Percentiles rank a stretch among this genome's conserved stretches.
phyloP scores from a whole-genome alignment of 2,797 vertebrate genomes.

The Bradypodion pumilum region DNA sequence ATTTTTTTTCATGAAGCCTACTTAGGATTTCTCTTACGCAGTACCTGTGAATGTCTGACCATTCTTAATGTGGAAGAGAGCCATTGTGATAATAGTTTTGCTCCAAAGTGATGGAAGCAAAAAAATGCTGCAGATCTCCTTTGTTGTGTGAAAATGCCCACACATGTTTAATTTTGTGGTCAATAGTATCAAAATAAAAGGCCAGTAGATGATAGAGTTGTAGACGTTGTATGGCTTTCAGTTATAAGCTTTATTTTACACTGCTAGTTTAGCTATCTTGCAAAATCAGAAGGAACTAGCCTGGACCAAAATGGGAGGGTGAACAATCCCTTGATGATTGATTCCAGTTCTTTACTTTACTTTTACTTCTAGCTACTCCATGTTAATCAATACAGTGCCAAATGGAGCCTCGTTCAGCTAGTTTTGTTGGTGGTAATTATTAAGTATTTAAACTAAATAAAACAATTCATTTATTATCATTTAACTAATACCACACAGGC shows the following conservation, averaged over 20 bases:
- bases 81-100: background rate
- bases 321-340: too few relatives aligned
- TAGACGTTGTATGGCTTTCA: background rate
- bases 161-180: background rate
- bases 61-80: background rate
- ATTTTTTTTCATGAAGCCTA: too few relatives aligned
- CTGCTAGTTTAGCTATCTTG: background rate
- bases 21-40: background rate
- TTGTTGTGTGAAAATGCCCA: background rate
- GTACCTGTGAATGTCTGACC: background rate
- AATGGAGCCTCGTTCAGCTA: too few relatives aligned
- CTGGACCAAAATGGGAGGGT: background rate
- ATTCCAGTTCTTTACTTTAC: too few relatives aligned
- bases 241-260: background rate
- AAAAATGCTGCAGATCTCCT: background rate
- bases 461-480: background rate
- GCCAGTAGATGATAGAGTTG: background rate
- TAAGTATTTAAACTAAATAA: background rate
- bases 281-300: background rate
- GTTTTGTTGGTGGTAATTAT: background rate
- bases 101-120: background rate
- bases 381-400: background rate
- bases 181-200: background rate
- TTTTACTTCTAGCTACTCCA: background rate
- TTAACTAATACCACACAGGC: background rate